Conservation (phyloP, 2,888 invertebrate genomes). For the Sinohyriopsis cumingii region DNA sequence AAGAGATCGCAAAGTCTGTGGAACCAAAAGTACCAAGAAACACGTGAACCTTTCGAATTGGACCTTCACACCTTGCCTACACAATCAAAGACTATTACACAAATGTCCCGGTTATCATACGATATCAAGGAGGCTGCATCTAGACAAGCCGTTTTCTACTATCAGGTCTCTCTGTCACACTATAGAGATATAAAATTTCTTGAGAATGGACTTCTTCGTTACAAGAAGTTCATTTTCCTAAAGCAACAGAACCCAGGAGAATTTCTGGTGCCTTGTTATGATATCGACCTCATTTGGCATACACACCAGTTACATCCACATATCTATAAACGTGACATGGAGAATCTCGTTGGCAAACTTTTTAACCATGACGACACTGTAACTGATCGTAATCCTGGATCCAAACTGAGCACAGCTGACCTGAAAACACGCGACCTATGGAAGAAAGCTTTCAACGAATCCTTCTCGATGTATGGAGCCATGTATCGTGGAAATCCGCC, state of each 20-base stretch:
- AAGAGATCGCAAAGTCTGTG: constrained; percentile 47
- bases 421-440: constrained; percentile 71
- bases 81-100: constrained; percentile 13
- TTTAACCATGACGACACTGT: constrained; percentile 74
- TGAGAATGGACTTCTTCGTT: constrained; percentile 67
- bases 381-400: constrained; percentile 70
- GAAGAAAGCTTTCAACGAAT: constrained; percentile 69
- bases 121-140: constrained; percentile 71
- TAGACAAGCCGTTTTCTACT: constrained; percentile 73
- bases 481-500: constrained; percentile 73
- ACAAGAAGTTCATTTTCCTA: constrained; percentile 71
- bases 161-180: constrained; percentile 74
- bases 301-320: constrained; percentile 72
- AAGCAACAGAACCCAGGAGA: constrained; percentile 70
- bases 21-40: constrained; percentile 46
- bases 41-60: constrained; percentile 49
- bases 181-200: constrained; percentile 71
- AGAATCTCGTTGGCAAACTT: constrained; percentile 57
- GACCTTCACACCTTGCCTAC: constrained; percentile 16
- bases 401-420: constrained; percentile 71
- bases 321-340: constrained; percentile 62
- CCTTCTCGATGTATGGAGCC: constrained; percentile 70
- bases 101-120: constrained; percentile 56
- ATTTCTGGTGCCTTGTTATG: constrained; percentile 74
- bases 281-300: constrained; percentile 74